Conservation (phyloP, 2,888 invertebrate genomes). For the Hedya salicella region DNA sequence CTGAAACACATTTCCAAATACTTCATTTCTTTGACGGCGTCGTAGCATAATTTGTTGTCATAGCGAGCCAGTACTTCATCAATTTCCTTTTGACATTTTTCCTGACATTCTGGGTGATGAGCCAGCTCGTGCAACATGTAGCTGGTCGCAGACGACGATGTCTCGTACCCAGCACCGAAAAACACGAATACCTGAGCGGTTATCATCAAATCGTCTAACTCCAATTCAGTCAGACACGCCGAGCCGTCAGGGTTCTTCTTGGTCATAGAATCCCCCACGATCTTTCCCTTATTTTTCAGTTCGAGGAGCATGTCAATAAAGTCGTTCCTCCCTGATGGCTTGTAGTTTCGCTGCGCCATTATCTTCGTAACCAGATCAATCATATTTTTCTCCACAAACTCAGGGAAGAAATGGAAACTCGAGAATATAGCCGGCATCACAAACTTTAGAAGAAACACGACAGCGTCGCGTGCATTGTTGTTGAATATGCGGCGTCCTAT, state of each 20-base stretch:
- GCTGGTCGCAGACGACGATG: not conserved
- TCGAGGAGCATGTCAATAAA: constrained; percentile 38
- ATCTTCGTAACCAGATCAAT: constrained; percentile 20
- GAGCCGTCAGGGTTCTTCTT: constrained; percentile 33
- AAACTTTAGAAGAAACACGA: not conserved
- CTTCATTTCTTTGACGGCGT: not conserved
- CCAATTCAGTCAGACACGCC: not conserved
- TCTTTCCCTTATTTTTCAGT: constrained; percentile 32
- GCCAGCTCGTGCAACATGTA: not conserved
- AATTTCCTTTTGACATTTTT: not conserved
- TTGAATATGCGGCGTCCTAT: not conserved
- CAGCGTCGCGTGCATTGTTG: not conserved
- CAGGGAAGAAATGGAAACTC: constrained; percentile 18
- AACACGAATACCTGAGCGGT: constrained; percentile 42
- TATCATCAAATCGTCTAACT: constrained; percentile 8
- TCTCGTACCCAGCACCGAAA: not conserved
- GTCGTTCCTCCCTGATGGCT: constrained; percentile 38
- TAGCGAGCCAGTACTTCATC: not conserved
- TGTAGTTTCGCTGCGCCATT: constrained; percentile 26
- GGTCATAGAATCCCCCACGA: constrained; percentile 36
- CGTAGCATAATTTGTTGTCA: not conserved
- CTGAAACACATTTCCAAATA: constrained; percentile 10
- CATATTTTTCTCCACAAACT: constrained; percentile 14
- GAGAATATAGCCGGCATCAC: not conserved
- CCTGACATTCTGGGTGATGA: not conserved